Evolutionary conservation across 2,797 vertebrate genomes (phyloP).

Genomic region (Nasua narica): DNA sequence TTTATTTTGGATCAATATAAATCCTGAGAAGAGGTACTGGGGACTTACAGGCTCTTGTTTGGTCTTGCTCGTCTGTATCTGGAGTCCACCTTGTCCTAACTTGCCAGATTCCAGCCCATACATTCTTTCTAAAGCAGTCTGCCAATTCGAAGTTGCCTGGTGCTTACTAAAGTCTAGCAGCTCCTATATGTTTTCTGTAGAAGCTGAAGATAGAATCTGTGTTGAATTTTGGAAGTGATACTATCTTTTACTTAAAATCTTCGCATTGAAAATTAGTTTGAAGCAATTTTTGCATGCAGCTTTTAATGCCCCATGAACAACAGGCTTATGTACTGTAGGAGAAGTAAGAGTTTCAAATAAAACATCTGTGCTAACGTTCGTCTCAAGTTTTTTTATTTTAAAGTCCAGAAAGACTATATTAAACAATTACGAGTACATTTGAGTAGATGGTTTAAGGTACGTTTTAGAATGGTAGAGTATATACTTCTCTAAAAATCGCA

Average conservation of each 20-base stretch:
- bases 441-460: not conserved
- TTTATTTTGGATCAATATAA: constrained; percentile 23
- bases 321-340: not conserved
- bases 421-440: not conserved
- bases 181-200: not conserved
- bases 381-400: not conserved
- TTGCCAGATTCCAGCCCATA: not conserved
- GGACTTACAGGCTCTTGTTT: constrained; percentile 46
- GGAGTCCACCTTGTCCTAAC: not conserved
- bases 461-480: not conserved
- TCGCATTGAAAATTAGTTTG: constrained; percentile 45
- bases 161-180: constrained; percentile 12
- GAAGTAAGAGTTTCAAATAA: constrained; percentile 23
- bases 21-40: not conserved
- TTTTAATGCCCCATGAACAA: not conserved
- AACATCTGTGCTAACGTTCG: not conserved
- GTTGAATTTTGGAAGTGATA: constrained; percentile 1
- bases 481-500: not conserved
- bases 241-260: constrained; percentile 3
- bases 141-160: not conserved
- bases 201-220: not conserved
- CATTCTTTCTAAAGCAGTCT: constrained; percentile 32
- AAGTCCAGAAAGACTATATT: not conserved
- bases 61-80: constrained; percentile 27
- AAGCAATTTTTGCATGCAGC: not conserved